Base-by-base conservation (phyloP, 2,888 invertebrate genomes). In the Drosophila lacicola region DNA sequence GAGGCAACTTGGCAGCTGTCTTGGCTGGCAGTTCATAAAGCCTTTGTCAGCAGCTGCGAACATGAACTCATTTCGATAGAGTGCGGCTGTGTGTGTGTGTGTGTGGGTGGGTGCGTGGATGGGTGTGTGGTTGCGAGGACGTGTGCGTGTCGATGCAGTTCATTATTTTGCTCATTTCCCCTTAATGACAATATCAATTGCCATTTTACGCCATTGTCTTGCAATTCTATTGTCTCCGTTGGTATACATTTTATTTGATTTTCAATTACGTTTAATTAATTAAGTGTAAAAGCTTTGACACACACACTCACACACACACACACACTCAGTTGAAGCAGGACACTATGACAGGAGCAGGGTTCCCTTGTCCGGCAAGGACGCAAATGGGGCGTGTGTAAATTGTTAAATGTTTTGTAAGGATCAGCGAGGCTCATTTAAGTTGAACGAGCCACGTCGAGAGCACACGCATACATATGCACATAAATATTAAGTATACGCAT, bases 111-210 rank as follows among this genome's bases (percentile, higher is more conserved):
- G 17, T 11, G 51, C 17, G 19, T 29, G 17, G 33, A 34, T 25
- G 42, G 17, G 29, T 11, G 60, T 34, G 49, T 14, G 19, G 41
- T 25, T 25, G 46, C 10, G 14, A 51, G 29, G 17, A 17, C 21
- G 29, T 42, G 41, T 53, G 37, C 17, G 34, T 49, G 33, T 61
- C 34, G 37, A 25, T 66, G 79, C 72, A 79, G 82, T 81, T 80
- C 80, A 83, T 85, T 82, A 84, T 78, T 81, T 84, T 84, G 82
- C 84, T 87, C 82, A 87, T 88, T 83, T 85, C 77, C 88, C 69
- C 70, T 88, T 83, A 86, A 83, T 86, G 88, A 86, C 83, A 88
- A 80, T 88, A 80, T 88, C 87, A 88, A 88, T 84, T 80, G 87
- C 84, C 66, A 76, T 78, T 83, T 86, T 78, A 78, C 86, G 78